Evolutionary conservation across 2,113 vertebrate genomes (phyloP).

Genomic region (Motacilla tschutschensis): DNA sequence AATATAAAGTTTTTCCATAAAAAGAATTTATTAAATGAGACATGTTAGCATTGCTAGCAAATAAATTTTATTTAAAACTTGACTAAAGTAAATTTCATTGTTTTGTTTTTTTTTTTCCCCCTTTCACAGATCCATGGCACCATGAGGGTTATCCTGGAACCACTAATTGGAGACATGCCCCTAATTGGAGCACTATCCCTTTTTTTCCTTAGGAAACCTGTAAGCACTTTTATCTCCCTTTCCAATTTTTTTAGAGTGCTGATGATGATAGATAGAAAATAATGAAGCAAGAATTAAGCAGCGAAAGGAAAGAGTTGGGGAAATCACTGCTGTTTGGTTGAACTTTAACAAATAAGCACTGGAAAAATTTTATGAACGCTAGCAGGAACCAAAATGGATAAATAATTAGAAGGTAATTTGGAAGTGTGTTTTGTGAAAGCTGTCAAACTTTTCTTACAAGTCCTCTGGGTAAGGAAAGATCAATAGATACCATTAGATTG

Average conservation of each 20-base stretch:
- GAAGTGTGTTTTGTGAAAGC: not conserved
- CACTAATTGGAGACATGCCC: conserved; percentile 93
- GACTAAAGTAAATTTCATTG: not conserved
- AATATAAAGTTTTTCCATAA: not conserved
- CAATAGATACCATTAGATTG: not conserved
- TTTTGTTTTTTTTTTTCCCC: not conserved
- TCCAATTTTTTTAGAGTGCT: not conserved
- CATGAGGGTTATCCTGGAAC: conserved; percentile 93
- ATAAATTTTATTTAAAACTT: not conserved
- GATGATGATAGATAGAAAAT: not conserved
- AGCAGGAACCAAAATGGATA: not conserved
- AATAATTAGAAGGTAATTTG: not conserved
- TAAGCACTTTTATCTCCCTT: conserved; percentile 64
- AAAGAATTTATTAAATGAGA: not conserved
- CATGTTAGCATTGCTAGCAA: not conserved
- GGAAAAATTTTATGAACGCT: not conserved
- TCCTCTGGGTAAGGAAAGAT: not conserved
- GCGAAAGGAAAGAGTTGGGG: not conserved
- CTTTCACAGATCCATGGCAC: conserved; percentile 87
- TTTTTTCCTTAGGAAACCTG: conserved; percentile 95
- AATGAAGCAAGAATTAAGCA: not conserved
- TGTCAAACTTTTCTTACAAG: not conserved
- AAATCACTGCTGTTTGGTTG: not conserved
- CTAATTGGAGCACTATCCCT: conserved; percentile 90
- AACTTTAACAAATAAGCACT: not conserved